A percentile compares a stretch with the other conserved stretches of the same genome.
Evolutionary conservation across 2,888 invertebrate species (phyloP).

Genomic region (Apotomis turbidana): DNA sequence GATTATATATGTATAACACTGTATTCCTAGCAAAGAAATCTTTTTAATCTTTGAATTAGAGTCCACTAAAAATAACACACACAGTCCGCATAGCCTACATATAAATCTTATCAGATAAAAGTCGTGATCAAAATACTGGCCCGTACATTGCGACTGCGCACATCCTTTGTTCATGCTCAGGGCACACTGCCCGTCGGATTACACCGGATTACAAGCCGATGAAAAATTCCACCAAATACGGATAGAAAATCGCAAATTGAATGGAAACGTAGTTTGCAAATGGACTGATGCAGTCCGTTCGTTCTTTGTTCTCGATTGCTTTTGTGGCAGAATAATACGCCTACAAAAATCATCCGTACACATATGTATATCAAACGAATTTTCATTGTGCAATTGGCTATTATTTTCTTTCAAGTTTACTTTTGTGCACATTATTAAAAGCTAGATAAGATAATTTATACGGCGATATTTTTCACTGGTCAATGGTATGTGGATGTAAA

Average conservation of each 20-base stretch:
- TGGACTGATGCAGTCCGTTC: constrained; percentile 57
- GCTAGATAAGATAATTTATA: constrained; percentile 1
- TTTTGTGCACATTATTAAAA: constrained; percentile 13
- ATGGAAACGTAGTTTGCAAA: constrained; percentile 63
- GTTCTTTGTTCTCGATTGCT: constrained; percentile 55
- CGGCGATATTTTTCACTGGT: background rate
- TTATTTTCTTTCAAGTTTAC: background rate
- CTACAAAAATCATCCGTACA: constrained; percentile 30
- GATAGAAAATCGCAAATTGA: constrained; percentile 68
- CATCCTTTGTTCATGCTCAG: constrained; percentile 53
- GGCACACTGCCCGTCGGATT: constrained; percentile 53
- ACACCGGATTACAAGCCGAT: constrained; percentile 68
- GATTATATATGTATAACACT: too few species aligned
- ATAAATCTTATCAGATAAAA: background rate
- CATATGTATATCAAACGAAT: constrained; percentile 4
- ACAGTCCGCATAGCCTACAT: background rate
- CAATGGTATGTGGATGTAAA: background rate
- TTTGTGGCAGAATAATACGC: constrained; percentile 45
- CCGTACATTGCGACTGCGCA: constrained; percentile 28
- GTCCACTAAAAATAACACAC: too few species aligned
- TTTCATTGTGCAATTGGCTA: background rate
- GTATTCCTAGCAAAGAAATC: too few species aligned
- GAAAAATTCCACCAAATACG: constrained; percentile 65
- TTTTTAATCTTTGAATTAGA: too few species aligned
- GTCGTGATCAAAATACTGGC: constrained; percentile 3